Conservation (phyloP, 1,140 invertebrate species). For the Xylocopa sonorina region DNA sequence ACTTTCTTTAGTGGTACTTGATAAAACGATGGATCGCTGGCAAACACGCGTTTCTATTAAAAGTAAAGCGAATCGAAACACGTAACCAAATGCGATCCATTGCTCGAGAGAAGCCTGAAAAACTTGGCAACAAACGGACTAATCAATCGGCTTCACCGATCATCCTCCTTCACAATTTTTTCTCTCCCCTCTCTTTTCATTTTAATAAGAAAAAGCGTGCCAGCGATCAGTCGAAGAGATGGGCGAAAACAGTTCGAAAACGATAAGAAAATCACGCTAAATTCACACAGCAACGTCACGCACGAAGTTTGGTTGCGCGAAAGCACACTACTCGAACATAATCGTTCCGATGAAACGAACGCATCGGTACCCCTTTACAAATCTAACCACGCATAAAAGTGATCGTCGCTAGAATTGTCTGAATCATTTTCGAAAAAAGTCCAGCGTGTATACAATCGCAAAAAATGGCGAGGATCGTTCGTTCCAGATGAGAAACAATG, state of each 20-base stretch:
- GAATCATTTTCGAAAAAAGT: constrained; percentile 10
- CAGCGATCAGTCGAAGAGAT: not conserved
- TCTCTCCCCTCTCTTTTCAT: too few relatives aligned
- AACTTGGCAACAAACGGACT: not conserved
- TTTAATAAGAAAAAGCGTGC: too few relatives aligned
- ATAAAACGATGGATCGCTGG: not conserved
- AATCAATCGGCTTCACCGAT: not conserved
- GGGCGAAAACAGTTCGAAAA: not conserved
- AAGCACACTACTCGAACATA: constrained; percentile 5
- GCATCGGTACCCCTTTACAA: not conserved
- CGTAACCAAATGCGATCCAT: not conserved
- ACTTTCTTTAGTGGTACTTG: not conserved
- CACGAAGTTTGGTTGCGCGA: not conserved
- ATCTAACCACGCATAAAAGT: not conserved
- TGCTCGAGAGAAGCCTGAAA: not conserved
- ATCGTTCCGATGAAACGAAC: constrained; percentile 5
- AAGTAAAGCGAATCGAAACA: not conserved
- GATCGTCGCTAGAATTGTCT: not conserved
- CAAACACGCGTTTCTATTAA: too few relatives aligned
- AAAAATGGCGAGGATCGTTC: constrained; percentile 13
- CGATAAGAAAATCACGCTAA: not conserved
- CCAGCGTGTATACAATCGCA: not conserved
- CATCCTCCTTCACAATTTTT: too few relatives aligned
- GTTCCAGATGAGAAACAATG: constrained; percentile 35
- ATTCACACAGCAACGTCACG: constrained; percentile 1